A percentile compares a stretch with the other conserved stretches of the same genome.
phyloP scores from a whole-genome alignment of 1,140 invertebrate species.

The Drosophila sproati region DNA sequence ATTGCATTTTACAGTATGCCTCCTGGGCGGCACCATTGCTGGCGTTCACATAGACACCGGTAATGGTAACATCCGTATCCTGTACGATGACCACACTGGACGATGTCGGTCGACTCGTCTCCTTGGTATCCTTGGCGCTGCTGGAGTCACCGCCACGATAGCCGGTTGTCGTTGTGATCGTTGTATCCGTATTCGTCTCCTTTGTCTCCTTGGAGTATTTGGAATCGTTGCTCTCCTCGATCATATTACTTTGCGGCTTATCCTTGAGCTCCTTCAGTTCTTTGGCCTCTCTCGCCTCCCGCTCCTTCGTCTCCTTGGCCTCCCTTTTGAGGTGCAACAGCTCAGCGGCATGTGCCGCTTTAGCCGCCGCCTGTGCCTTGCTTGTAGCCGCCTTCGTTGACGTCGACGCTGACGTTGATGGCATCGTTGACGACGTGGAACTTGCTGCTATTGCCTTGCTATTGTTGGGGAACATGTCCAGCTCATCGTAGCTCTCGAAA shows the following conservation, averaged over 20 bases:
- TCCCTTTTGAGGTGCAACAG: slow-evolving; percentile 64
- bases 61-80: slow-evolving; percentile 94
- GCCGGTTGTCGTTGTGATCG: slow-evolving; percentile 74
- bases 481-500: slow-evolving; percentile 84
- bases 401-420: neutral
- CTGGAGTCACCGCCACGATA: slow-evolving; percentile 65
- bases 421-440: neutral
- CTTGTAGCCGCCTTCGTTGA: neutral
- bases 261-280: slow-evolving; percentile 49
- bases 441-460: slow-evolving; percentile 1
- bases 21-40: slow-evolving; percentile 91
- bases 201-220: slow-evolving; percentile 86
- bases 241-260: slow-evolving; percentile 84
- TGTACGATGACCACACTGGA: slow-evolving; percentile 90
- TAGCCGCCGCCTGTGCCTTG: neutral
- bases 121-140: slow-evolving; percentile 79
- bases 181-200: slow-evolving; percentile 86
- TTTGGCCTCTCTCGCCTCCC: slow-evolving; percentile 37
- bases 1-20: slow-evolving; percentile 93
- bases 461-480: slow-evolving; percentile 28
- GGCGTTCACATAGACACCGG: slow-evolving; percentile 91
- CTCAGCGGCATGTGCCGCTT: slow-evolving; percentile 19
- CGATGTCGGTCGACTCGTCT: slow-evolving; percentile 78
- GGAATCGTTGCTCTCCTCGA: slow-evolving; percentile 81
- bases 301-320: slow-evolving; percentile 39